Base-by-base conservation (phyloP, 2,888 invertebrate genomes). In the Drosophila setosimentum region DNA sequence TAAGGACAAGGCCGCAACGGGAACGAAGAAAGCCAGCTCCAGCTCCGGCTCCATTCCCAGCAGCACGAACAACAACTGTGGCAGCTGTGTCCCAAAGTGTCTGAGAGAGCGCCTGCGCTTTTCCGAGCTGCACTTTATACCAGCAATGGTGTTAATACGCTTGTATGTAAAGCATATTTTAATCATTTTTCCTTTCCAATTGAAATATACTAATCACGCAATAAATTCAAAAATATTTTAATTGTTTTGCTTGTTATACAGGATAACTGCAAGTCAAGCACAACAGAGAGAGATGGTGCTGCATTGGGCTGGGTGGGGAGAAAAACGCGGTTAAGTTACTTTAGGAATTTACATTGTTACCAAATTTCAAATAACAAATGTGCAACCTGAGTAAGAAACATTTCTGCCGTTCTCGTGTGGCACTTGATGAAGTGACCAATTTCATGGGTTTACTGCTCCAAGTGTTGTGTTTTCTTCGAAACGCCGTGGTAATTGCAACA, bases 391-490 rank as follows among this genome's bases (percentile, higher is more conserved):
- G 10, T n/a, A 11, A 21, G 30, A 54, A 62, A 62, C 35, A 51
- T 16, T 33, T 59, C 35, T 30, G 62, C 73, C 45, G 64, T 64
- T 40, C 55, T 55, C 61, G 61, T 59, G 40, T 11, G 37, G 13
- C 70, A 70, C 76, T 76, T 76, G 57, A 53, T 65, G 32, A 68
- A 68, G 80, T 71, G 76, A 68, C 68, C 63, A 72, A 76, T 72
- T 80, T 63, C 57, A 53, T 65, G 76, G 51, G 24, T 32, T 33
- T 11, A 27, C n/a, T 42, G n/a, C 11, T 11, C 8, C 21, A 21
- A 49, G 48, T 42, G 35, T 40, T 62, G 27, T 53, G 61, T 40
- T 27, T 74, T 66, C 27, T 65, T 76, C 48, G 49, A 50, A 61
- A 70, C 48, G 60, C 61, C 57, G 64, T 68, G n/a, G 68, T 64